Percentiles rank a stretch among this genome's conserved stretches.
Conservation (phyloP, 2,888 invertebrate genomes). For the Pteria penguin region DNA sequence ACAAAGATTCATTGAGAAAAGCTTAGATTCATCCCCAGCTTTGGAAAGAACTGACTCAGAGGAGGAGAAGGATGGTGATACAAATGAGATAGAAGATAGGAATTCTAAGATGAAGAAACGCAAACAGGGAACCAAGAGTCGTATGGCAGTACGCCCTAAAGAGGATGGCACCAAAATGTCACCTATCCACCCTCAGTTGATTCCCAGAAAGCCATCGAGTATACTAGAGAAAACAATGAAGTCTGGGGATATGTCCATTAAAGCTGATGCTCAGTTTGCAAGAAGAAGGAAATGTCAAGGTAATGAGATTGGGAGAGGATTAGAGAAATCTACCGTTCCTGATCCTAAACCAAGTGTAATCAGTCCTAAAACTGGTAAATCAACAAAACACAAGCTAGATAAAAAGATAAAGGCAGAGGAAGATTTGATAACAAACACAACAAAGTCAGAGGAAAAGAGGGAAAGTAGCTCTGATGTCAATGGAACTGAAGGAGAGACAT, state of each 20-base stretch:
- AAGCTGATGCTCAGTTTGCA: too few relatives aligned
- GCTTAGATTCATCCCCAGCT: neutral
- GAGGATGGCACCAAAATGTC: neutral
- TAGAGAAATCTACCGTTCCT: too few relatives aligned
- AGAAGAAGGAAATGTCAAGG: too few relatives aligned
- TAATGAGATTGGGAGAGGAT: too few relatives aligned
- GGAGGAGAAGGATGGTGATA: neutral
- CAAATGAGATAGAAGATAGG: neutral
- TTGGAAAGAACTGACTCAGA: neutral
- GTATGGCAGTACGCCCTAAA: constrained; percentile 34
- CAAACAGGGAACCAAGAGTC: constrained; percentile 47
- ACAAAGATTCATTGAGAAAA: neutral
- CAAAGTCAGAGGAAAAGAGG: too few relatives aligned
- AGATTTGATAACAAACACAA: too few relatives aligned
- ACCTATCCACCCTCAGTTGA: neutral
- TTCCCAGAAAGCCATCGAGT: neutral
- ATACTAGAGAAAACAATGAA: neutral
- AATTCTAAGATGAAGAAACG: constrained; percentile 33
- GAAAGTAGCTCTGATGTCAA: too few relatives aligned
- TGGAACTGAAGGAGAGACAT: too few relatives aligned
- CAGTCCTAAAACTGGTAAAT: too few relatives aligned
- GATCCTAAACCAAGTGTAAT: too few relatives aligned
- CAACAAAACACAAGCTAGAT: too few relatives aligned
- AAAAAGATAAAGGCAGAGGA: neutral
- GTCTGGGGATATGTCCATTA: too few relatives aligned